Base-by-base conservation (phyloP, 2,797 vertebrate genomes). In the Remorina albescens region DNA sequence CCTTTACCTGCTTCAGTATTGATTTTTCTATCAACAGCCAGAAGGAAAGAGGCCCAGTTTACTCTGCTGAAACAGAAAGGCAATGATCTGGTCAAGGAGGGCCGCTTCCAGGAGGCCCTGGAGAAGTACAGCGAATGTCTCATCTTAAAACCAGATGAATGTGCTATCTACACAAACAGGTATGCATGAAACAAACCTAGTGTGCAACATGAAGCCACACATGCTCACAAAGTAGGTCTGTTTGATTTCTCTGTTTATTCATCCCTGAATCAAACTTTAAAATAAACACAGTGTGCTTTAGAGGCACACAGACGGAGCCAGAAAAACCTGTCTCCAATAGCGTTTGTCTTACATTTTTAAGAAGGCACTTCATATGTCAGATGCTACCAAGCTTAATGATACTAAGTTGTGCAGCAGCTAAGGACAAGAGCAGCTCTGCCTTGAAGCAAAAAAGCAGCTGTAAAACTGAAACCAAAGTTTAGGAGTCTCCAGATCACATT, bases 151-250 rank as follows among this genome's bases (percentile, higher is more conserved):
- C 77, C 93, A 0, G 85, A 93, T 1, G 97, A 98, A 69, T 96
- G 95, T 81, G 71, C 93, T 0, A 67, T 98, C 81, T 97, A 96
- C 89, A 98, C 98, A n/a, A 99, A 99, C 95, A 98, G 98, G 97
- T 97, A 63, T 0, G 51, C 36, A 26, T 8, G 2, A 49, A 55
- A 39, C 30, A 41, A 51, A 25, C 23, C 23, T 0, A 5, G n/a
- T 9, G 18, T 36, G 28, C 13, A 37, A 51, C 50, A 37, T 13
- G 41, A 15, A 39, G 3, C 1, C n/a, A 10, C 5, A 7, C 11
- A 3, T 18, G 19, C 23, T 28, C 36, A 37, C 19, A 28, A 0
- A 61, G 13, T 1, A 32, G 1, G 13, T 47, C n/a, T 41, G 30
- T 21, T 50, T 34, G 26, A 53, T 55, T 51, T 51, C 36, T 13